phyloP scores from a whole-genome alignment of 1,140 invertebrate genomes.

The Bombus superbus region DNA sequence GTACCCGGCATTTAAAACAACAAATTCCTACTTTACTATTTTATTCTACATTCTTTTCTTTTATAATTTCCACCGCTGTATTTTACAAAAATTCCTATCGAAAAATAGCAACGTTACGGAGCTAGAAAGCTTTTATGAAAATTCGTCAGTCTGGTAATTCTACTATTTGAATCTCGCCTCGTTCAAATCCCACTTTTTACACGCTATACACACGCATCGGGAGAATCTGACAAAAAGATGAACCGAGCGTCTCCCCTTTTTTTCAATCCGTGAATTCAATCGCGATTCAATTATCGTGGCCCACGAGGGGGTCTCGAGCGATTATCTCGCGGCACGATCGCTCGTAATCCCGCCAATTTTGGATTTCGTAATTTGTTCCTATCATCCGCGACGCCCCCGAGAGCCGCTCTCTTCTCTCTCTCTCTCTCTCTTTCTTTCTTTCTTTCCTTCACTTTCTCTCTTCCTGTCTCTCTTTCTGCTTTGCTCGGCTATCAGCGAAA shows the following conservation, averaged over 20 bases:
- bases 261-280: neutral
- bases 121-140: neutral
- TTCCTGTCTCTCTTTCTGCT: constrained; percentile 14
- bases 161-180: neutral
- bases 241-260: neutral
- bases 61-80: no score
- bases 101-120: no score
- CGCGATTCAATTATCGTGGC: constrained; percentile 38
- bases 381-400: constrained; percentile 23
- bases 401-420: neutral
- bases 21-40: no score
- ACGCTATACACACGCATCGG: neutral
- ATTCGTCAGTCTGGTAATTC: neutral
- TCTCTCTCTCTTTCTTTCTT: neutral
- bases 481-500: constrained; percentile 67
- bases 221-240: neutral
- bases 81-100: no score
- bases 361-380: constrained; percentile 62
- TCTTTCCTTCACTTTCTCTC: neutral
- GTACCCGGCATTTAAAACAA: no score
- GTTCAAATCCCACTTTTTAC: neutral
- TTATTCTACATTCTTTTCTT: no score
- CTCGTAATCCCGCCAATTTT: constrained; percentile 62
- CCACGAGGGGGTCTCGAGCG: constrained; percentile 7
- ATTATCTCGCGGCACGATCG: constrained; percentile 29